A percentile compares a stretch with the other conserved stretches of the same genome.
These are phyloP conservation scores for Notothenia rossii DNA, from an alignment of 2,113 vertebrate species.

Conservation along the genomic window DNA sequence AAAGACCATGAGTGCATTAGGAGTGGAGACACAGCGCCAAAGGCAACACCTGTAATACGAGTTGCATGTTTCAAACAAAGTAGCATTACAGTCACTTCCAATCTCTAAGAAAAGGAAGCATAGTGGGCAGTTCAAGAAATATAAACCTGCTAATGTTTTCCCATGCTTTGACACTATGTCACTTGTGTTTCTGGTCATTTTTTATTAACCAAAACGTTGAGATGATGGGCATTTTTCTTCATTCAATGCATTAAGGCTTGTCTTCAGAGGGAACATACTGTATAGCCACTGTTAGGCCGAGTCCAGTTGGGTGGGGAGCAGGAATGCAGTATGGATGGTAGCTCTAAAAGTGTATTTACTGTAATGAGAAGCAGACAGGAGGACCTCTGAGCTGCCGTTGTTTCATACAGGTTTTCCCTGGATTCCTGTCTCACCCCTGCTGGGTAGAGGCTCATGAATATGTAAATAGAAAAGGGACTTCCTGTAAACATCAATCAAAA, in stretches of 20 bases:
- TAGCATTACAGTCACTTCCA: conserved; percentile 43
- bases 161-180: conserved; percentile 9
- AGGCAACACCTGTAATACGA: conserved; percentile 71
- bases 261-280: conserved; percentile 40
- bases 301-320: conserved; percentile 35
- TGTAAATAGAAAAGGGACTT: conserved; percentile 81
- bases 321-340: conserved; percentile 67
- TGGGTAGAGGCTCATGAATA: conserved; percentile 81
- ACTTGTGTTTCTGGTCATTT: conserved; percentile 23
- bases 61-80: conserved; percentile 47
- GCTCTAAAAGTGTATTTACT: conserved; percentile 65
- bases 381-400: conserved; percentile 71
- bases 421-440: conserved; percentile 73
- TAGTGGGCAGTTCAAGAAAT: not conserved
- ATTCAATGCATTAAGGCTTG: conserved; percentile 33
- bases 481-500: conserved; percentile 83
- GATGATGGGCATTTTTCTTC: conserved; percentile 53
- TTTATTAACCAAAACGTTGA: conserved; percentile 54
- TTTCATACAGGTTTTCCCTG: conserved; percentile 76
- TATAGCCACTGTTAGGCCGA: conserved; percentile 42
- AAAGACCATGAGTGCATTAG: conserved; percentile 44
- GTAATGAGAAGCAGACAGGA: conserved; percentile 82
- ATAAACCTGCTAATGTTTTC: not conserved
- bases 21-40: conserved; percentile 58
- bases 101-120: conserved; percentile 19